Evolutionary conservation across 2,797 vertebrate genomes (phyloP).

Genomic region (Enteromius fasciolatus): DNA sequence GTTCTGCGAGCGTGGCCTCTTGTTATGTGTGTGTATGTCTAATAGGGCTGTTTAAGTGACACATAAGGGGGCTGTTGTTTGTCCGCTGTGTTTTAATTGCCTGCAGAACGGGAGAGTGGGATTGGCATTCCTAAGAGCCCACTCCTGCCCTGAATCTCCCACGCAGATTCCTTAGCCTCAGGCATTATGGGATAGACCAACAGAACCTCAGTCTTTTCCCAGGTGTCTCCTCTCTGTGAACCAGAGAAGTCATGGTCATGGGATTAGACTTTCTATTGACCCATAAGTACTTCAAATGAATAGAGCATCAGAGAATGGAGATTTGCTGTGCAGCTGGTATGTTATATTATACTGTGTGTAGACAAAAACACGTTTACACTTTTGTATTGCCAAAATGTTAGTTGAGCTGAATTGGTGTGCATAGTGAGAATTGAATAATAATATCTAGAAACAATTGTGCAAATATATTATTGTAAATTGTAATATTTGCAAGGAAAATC

Average conservation of each 20-base stretch:
- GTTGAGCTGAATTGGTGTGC: not conserved
- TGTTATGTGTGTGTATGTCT: not conserved
- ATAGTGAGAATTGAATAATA: not conserved
- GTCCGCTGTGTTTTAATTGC: slow-evolving; percentile 56
- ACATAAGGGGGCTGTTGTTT: slow-evolving; percentile 59
- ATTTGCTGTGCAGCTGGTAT: slow-evolving; percentile 2
- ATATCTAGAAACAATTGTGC: not conserved
- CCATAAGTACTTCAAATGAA: slow-evolving; percentile 1
- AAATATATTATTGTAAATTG: not conserved
- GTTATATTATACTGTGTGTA: not conserved
- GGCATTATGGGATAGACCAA: slow-evolving; percentile 26
- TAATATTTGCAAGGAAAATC: not conserved
- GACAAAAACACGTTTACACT: not conserved
- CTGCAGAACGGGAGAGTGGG: slow-evolving; percentile 51
- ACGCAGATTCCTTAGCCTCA: slow-evolving; percentile 54
- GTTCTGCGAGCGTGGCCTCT: not conserved
- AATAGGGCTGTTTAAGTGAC: slow-evolving; percentile 11
- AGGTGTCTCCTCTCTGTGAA: slow-evolving; percentile 28
- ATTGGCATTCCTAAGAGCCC: slow-evolving; percentile 56
- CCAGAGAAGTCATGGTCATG: not conserved
- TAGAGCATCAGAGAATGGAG: not conserved
- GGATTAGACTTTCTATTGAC: slow-evolving; percentile 17
- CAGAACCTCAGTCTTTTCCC: slow-evolving; percentile 26
- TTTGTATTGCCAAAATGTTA: not conserved
- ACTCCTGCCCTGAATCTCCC: slow-evolving; percentile 52